Conservation (phyloP, 2,797 vertebrate species). For the Onychomys arenicola region DNA sequence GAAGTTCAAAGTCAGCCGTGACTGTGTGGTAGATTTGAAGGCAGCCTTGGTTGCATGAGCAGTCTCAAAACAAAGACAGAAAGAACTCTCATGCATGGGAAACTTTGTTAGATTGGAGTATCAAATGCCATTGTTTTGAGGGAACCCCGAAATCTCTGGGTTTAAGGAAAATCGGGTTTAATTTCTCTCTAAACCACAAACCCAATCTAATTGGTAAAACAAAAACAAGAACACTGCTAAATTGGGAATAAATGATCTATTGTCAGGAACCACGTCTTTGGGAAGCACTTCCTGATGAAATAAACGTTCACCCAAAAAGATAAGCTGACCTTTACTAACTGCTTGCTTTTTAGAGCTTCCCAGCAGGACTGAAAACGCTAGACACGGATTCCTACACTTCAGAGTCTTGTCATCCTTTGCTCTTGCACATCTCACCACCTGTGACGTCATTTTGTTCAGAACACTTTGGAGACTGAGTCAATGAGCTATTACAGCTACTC, state of each 20-base stretch:
- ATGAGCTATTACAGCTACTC: slow-evolving; percentile 47
- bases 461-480: slow-evolving; percentile 36
- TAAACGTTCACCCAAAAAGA: slow-evolving; percentile 57
- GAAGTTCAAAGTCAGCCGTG: background rate
- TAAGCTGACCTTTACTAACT: slow-evolving; percentile 45
- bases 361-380: background rate
- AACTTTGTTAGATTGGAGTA: slow-evolving; percentile 69
- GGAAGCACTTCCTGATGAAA: slow-evolving; percentile 66
- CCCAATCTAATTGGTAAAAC: slow-evolving; percentile 73
- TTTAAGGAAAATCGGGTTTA: slow-evolving; percentile 76
- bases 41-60: background rate
- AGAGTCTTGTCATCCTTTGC: slow-evolving; percentile 9
- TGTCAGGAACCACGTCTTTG: slow-evolving; percentile 68
- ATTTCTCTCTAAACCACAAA: slow-evolving; percentile 76
- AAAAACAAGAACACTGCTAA: slow-evolving; percentile 73
- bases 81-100: slow-evolving; percentile 48
- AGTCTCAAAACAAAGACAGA: background rate
- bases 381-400: background rate
- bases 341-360: slow-evolving; percentile 31
- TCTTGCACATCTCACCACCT: background rate
- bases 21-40: background rate
- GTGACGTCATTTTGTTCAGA: background rate
- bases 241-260: slow-evolving; percentile 77
- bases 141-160: slow-evolving; percentile 78
- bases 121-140: slow-evolving; percentile 72